Evolutionary conservation across 1,140 invertebrate species (phyloP).

Genomic region (roundworm (Caenorhabditis elegans)): WBcel235 BX284604.4:5851501-5852000

Average conservation of each 20-base stretch:
- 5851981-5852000: slow-evolving; percentile 27
- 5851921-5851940: background rate
- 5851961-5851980: slow-evolving; percentile 22
- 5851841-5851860: background rate
- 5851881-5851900: background rate
- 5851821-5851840: slow-evolving; percentile 14
- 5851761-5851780: slow-evolving; percentile 22
- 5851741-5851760: slow-evolving; percentile 38
- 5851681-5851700: background rate
- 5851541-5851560: background rate
- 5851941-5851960: slow-evolving; percentile 2
- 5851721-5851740: slow-evolving; percentile 30
- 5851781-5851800: slow-evolving; percentile 29
- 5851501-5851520: slow-evolving; percentile 11
- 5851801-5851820: slow-evolving; percentile 18
- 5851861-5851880: background rate
- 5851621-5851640: slow-evolving; percentile 16
- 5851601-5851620: slow-evolving; percentile 24
- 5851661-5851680: background rate
- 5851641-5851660: background rate
- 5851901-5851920: background rate
- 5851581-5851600: background rate
- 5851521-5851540: slow-evolving; percentile 5
- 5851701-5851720: slow-evolving; percentile 24
- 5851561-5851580: slow-evolving; percentile 9